Evolutionary conservation across 2,797 vertebrate genomes (phyloP), one percentile per base, ranked within the genome.

Genomic region (Takifugu rubripes): DNA sequence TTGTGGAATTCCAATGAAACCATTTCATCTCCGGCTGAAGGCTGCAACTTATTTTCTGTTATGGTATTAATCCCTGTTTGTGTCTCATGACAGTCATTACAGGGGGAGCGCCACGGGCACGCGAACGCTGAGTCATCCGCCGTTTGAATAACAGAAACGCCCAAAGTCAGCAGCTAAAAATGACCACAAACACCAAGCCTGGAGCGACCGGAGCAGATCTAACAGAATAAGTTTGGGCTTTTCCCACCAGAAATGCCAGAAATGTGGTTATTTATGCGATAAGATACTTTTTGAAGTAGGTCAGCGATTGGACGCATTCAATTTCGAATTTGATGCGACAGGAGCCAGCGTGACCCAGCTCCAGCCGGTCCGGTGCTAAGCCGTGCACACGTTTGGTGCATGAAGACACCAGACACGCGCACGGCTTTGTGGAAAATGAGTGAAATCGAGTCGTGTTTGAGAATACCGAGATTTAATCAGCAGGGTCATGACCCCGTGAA

Each of bases 281-380:
- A 67, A 53, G 25, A 57, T 44, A 59, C 66, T 46, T 68, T 78
- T 80, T 66, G 17, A 77, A 83, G 68, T 78, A 66, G 81, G 81
- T 81, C 81, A 82, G 74, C 75, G 64, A 70, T 49, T 53, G 52
- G 63, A 79, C 65, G 53, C 1, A 2, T 81, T 65, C 21, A 36
- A 52, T 73, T 80, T 66, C 64, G 6, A 21, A 74, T 76, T 61
- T 56, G 62, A 71, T 76, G 54, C 47, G 67, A 75, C 70, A 52
- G 3, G 2, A 67, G 65, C 55, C 16, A 52, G 72, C 58, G 68
- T 49, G 56, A 77, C 71, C 78, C 26, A 57, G 67, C 57, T 67
- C 63, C 67, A 76, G 61, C 68, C 43, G 1, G 27, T 65, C 64
- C 72, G 60, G 55, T n/a, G 62, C 17, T 49, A 55, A 52, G 65